Conservation (phyloP, 2,888 invertebrate species). For the Piscicola geometra region DNA sequence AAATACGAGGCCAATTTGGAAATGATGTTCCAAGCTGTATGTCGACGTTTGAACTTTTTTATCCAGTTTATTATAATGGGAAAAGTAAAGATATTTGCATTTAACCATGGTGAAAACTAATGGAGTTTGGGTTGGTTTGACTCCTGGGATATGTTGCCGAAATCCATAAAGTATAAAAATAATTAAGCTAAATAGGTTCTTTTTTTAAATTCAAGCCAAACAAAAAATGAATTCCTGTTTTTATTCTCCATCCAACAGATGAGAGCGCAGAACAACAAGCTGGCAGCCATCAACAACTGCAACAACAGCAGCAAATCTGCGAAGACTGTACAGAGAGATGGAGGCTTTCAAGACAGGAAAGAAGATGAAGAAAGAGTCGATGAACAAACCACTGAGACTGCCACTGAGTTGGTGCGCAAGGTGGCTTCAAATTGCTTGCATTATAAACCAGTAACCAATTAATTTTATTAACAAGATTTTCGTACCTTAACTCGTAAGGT, state of each 20-base stretch:
- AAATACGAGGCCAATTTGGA: slow-evolving; percentile 32
- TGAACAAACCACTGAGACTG: background rate
- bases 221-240: background rate
- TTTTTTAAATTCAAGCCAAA: background rate
- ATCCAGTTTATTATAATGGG: too few species aligned
- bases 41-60: too few species aligned
- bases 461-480: too few species aligned
- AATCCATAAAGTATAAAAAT: too few species aligned
- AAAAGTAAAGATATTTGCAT: too few species aligned
- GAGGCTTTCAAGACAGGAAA: background rate
- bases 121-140: too few species aligned
- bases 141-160: too few species aligned
- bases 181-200: too few species aligned
- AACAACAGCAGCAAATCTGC: background rate
- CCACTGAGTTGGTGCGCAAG: too few species aligned
- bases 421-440: background rate
- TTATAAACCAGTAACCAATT: too few species aligned
- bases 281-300: background rate
- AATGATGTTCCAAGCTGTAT: slow-evolving; percentile 17
- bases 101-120: too few species aligned
- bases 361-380: background rate
- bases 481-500: too few species aligned
- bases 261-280: background rate
- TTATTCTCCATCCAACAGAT: background rate
- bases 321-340: background rate